Conservation (phyloP, 2,113 vertebrate genomes). For the Mobula birostris region DNA sequence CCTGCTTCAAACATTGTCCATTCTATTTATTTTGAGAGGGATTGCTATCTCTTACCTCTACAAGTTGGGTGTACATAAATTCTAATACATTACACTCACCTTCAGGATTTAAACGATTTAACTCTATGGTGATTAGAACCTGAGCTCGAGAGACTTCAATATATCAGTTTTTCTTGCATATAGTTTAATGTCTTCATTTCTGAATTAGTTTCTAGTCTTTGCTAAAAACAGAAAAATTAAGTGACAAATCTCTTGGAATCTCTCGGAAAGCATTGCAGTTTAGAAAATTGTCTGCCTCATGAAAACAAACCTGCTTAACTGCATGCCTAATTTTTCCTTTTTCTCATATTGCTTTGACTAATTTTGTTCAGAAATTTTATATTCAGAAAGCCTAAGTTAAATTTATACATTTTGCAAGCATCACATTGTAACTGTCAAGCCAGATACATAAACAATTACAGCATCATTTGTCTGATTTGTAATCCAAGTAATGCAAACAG, state of each 20-base stretch:
- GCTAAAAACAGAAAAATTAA: background rate
- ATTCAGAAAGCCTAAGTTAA: background rate
- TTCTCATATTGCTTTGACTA: slow-evolving; percentile 13
- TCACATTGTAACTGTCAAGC: slow-evolving; percentile 43
- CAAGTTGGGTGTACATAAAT: background rate
- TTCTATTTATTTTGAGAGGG: background rate
- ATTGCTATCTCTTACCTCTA: background rate
- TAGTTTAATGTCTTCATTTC: background rate
- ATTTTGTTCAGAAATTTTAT: slow-evolving; percentile 21
- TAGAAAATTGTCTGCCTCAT: background rate
- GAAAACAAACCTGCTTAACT: slow-evolving; percentile 3
- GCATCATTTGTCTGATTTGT: slow-evolving; percentile 76
- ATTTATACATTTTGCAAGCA: slow-evolving; percentile 2
- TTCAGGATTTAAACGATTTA: background rate
- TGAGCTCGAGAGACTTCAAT: background rate
- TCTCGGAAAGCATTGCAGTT: background rate
- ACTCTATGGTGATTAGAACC: background rate
- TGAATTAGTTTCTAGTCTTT: background rate
- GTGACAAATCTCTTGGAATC: background rate
- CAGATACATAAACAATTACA: slow-evolving; percentile 78
- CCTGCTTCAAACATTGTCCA: background rate
- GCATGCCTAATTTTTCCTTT: background rate
- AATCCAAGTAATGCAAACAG: slow-evolving; percentile 86
- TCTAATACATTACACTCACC: background rate
- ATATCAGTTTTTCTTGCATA: background rate